A percentile compares a stretch with the other conserved stretches of the same genome.
Evolutionary conservation across 2,113 vertebrate genomes (phyloP).

Genomic region (Thomomys bottae): DNA sequence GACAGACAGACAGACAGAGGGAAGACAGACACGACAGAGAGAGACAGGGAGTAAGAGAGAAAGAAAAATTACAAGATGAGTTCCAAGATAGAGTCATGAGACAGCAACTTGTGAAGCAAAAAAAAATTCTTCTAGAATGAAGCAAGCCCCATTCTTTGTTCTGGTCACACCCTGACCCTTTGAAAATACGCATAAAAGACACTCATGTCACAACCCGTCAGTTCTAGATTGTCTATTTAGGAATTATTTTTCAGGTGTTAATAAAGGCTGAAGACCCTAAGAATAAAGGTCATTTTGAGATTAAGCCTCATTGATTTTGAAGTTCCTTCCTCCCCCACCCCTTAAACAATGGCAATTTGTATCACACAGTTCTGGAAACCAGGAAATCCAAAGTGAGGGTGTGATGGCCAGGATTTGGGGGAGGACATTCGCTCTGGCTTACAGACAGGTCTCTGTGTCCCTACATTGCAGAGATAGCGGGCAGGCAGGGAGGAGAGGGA

Average conservation of each 20-base stretch:
- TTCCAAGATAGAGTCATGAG: slow-evolving; percentile 78
- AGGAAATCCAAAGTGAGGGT: neutral
- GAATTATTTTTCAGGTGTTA: slow-evolving; percentile 59
- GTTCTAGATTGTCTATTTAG: slow-evolving; percentile 78
- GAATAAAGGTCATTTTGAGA: slow-evolving; percentile 52
- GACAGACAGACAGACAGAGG: too few relatives aligned
- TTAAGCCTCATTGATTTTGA: neutral
- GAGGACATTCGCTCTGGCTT: neutral
- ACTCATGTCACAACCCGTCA: slow-evolving; percentile 79
- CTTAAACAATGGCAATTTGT: neutral
- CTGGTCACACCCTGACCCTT: slow-evolving; percentile 85
- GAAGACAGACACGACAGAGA: too few relatives aligned
- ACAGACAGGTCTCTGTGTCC: neutral
- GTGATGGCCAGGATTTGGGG: neutral
- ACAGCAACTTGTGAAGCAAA: slow-evolving; percentile 81
- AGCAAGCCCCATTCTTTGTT: slow-evolving; percentile 79
- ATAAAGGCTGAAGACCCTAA: slow-evolving; percentile 60
- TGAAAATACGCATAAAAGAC: slow-evolving; percentile 78
- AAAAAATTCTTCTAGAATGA: slow-evolving; percentile 81
- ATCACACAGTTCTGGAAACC: neutral
- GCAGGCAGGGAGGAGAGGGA: neutral
- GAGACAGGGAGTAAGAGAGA: too few relatives aligned
- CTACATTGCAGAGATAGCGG: neutral
- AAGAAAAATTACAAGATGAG: slow-evolving; percentile 72
- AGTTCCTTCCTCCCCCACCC: neutral